Evolutionary conservation across 1,140 invertebrate species (phyloP).

Genomic region (Pogonognathellus flavescens): DNA sequence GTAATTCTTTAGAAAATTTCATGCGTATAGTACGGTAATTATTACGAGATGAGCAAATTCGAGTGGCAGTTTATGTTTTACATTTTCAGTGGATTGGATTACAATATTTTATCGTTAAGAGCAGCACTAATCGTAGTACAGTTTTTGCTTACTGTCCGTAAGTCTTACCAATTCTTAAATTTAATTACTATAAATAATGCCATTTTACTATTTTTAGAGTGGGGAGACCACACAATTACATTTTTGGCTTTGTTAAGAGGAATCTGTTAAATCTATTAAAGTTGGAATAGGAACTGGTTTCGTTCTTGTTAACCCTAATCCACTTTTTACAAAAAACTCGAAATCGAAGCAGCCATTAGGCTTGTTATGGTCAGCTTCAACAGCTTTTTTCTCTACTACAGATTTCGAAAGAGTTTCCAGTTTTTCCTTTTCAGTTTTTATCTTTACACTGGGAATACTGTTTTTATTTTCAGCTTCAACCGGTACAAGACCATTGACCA

Average conservation of each 20-base stretch:
- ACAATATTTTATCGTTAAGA: no score
- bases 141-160: no score
- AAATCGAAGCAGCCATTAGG: background rate
- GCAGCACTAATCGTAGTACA: no score
- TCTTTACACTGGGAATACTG: constrained; percentile 14
- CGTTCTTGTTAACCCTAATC: background rate
- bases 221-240: background rate
- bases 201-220: background rate
- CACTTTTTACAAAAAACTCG: constrained; percentile 3
- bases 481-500: background rate
- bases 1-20: no score
- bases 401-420: background rate
- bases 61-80: no score
- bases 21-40: no score
- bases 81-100: no score
- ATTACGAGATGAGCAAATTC: no score
- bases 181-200: background rate
- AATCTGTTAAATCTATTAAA: constrained; percentile 36
- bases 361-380: background rate
- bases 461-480: background rate
- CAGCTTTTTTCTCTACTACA: background rate
- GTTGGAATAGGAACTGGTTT: background rate
- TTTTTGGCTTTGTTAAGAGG: constrained; percentile 26
- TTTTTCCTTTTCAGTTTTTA: constrained; percentile 41
- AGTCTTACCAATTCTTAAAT: no score